Evolutionary conservation across 1,140 invertebrate species (phyloP), one percentile per base, ranked within the genome.

Genomic region (Drosophila baimaii): DNA sequence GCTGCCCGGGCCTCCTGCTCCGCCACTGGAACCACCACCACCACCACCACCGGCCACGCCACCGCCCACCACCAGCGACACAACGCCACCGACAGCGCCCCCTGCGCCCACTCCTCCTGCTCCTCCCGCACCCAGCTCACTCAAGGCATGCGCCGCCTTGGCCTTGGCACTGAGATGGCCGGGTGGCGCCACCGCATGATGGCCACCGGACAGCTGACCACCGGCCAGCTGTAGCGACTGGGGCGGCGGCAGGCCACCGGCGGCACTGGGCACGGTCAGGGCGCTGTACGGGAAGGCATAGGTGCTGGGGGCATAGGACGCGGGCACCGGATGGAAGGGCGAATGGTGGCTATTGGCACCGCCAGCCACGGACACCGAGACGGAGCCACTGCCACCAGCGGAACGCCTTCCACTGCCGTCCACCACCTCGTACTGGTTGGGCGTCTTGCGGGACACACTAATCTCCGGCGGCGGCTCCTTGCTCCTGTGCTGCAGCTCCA

Each of bases 231-330:
- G 73, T 17, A 89, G 68, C 1, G 71, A 29, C 13, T 82, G 71
- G 1, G 83, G 83, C 17, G 68, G 77, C n/a, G 71, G 81, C 49
- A 89, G 27, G 0, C 73, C 64, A 0, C 81, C 79, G 4, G 90
- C 82, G 1, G 85, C 86, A 51, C 83, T 90, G 46, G 92, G 91
- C 80, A 95, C 93, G 54, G 93, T 94, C 46, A 95, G 89, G 5
- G 94, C 94, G 52, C 93, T 94, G 80, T 92, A 95, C 0, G 95
- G 94, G 89, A 94, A 95, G 12, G 94, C 92, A 83, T 94, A 95
- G 13, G 91, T 92, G 54, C 93, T 92, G 25, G 91, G 68, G 0
- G 84, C 84, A 19, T 91, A 92, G 0, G 90, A 80, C 43, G 78
- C 56, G 7, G 90, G 81, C 19, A 79, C 77, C 4, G 86, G 63